Conservation (phyloP, 2,797 vertebrate species). For the Mallotus villosus region DNA sequence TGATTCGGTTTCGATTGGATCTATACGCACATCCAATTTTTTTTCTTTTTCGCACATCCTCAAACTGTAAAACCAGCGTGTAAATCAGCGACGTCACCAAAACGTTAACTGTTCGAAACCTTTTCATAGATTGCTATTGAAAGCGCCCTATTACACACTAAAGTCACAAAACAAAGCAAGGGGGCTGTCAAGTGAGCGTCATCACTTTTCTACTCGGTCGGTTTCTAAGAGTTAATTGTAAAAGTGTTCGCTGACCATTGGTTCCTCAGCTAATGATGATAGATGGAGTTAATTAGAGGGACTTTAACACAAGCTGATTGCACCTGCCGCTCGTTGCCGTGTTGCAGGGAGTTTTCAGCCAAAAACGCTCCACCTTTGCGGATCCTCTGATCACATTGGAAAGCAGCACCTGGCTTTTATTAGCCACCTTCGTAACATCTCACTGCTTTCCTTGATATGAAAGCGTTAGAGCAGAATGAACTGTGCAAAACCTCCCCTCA, state of each 20-base stretch:
- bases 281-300: conserved; percentile 80
- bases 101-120: no score
- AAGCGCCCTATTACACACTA: conserved; percentile 28
- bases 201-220: conserved; percentile 58
- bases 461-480: neutral
- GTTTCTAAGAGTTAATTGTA: conserved; percentile 71
- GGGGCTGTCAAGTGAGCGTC: conserved; percentile 46
- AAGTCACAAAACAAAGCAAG: conserved; percentile 52
- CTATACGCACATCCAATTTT: no score
- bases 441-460: neutral
- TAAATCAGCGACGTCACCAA: no score
- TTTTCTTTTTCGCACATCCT: no score
- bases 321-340: conserved; percentile 66
- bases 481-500: neutral
- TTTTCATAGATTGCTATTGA: no score
- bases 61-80: no score
- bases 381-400: conserved; percentile 40
- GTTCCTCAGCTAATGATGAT: conserved; percentile 77
- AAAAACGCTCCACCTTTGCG: conserved; percentile 37
- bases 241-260: conserved; percentile 70
- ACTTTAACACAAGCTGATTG: conserved; percentile 75
- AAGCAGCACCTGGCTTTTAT: conserved; percentile 47
- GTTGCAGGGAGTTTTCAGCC: conserved; percentile 28
- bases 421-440: conserved; percentile 7
- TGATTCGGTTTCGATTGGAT: no score